Conservation (phyloP, 2,888 invertebrate genomes). For the Eristalis tenax region DNA sequence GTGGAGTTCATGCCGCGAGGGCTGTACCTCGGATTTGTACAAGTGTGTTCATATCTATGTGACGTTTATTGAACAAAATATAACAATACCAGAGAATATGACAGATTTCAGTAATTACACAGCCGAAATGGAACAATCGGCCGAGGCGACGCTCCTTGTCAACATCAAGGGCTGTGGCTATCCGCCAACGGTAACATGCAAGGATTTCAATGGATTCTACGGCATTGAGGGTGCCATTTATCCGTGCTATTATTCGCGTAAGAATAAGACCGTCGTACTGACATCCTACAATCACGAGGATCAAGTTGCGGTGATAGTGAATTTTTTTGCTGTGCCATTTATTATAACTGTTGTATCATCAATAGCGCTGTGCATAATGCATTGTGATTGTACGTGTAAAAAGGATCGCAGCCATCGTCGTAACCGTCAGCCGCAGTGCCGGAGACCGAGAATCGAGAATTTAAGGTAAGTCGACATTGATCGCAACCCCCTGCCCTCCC, state of each 20-base stretch:
- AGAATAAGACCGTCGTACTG: slow-evolving; percentile 91
- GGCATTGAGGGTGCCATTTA: slow-evolving; percentile 88
- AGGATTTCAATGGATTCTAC: slow-evolving; percentile 88
- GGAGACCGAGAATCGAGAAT: slow-evolving; percentile 84
- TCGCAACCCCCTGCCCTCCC: too few species aligned
- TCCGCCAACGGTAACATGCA: slow-evolving; percentile 93
- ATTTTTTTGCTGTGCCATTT: slow-evolving; percentile 92
- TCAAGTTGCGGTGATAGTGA: slow-evolving; percentile 90
- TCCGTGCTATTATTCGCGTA: slow-evolving; percentile 93
- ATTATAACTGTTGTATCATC: slow-evolving; percentile 92
- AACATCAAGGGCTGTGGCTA: slow-evolving; percentile 96
- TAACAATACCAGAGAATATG: slow-evolving; percentile 81
- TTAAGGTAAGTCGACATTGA: slow-evolving; percentile 83
- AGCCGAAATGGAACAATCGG: slow-evolving; percentile 80
- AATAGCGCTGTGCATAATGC: slow-evolving; percentile 91
- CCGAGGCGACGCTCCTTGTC: slow-evolving; percentile 86
- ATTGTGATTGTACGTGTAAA: slow-evolving; percentile 91
- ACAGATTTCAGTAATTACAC: slow-evolving; percentile 80
- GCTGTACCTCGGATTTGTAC: slow-evolving; percentile 91
- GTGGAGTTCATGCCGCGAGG: slow-evolving; percentile 95
- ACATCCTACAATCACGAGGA: slow-evolving; percentile 91
- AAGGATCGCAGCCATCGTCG: slow-evolving; percentile 86
- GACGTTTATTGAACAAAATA: slow-evolving; percentile 81
- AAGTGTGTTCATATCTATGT: slow-evolving; percentile 86
- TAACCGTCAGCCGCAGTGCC: slow-evolving; percentile 82